Conservation (phyloP, 2,113 vertebrate species). For the Passer montanus region DNA sequence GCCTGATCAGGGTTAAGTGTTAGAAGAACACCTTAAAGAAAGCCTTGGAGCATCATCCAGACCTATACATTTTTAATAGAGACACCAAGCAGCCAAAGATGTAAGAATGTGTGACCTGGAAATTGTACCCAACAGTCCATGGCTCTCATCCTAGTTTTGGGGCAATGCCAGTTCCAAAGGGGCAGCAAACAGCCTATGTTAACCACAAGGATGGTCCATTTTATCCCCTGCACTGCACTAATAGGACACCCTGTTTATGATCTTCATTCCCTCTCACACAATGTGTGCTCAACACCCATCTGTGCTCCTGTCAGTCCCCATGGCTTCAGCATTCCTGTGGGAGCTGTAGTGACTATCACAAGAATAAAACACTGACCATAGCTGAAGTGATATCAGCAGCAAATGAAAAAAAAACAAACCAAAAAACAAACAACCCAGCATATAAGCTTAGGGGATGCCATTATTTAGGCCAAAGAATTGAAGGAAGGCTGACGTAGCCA, state of each 20-base stretch:
- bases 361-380: background rate
- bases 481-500: slow-evolving; percentile 27
- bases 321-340: background rate
- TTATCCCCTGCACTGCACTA: background rate
- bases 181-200: accelerated
- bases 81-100: background rate
- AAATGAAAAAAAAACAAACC: background rate
- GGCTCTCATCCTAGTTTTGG: background rate
- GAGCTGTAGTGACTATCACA: background rate
- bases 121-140: background rate
- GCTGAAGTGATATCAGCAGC: background rate
- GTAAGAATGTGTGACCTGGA: background rate
- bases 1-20: background rate
- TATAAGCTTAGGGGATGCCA: background rate
- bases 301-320: background rate
- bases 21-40: background rate
- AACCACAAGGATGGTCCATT: background rate
- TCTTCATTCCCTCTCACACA: background rate
- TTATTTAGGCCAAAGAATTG: slow-evolving; percentile 53
- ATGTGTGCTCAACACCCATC: background rate
- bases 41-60: background rate
- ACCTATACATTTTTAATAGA: background rate
- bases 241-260: accelerated
- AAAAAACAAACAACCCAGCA: background rate
- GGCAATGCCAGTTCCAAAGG: background rate